phyloP scores from a whole-genome alignment of 2,888 invertebrate genomes.

The Rotaria sp. region DNA sequence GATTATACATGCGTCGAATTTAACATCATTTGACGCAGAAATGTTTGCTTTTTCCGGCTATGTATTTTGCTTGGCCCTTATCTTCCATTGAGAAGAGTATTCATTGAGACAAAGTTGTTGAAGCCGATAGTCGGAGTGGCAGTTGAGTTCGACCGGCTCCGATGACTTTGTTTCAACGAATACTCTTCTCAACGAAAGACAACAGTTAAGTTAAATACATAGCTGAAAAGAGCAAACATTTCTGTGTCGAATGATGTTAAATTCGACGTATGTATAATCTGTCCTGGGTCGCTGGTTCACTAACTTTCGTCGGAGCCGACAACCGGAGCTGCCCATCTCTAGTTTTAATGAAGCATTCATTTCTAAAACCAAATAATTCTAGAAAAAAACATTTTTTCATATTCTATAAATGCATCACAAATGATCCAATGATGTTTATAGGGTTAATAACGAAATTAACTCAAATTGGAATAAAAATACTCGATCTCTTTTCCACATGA shows the following conservation, averaged over 20 bases:
- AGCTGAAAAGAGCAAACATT: too few relatives aligned
- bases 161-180: not conserved
- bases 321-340: not conserved
- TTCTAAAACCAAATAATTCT: too few relatives aligned
- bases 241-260: not conserved
- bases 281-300: not conserved
- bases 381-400: too few relatives aligned
- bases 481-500: too few relatives aligned
- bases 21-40: not conserved
- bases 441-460: too few relatives aligned
- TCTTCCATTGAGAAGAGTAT: too few relatives aligned
- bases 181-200: too few relatives aligned
- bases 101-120: not conserved
- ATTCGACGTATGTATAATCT: not conserved
- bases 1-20: not conserved
- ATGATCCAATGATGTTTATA: too few relatives aligned
- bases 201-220: not conserved
- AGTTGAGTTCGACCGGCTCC: not conserved
- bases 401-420: too few relatives aligned
- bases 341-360: too few relatives aligned
- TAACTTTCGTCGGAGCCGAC: not conserved
- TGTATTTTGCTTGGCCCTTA: not conserved
- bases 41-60: too few relatives aligned
- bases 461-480: too few relatives aligned
- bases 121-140: not conserved